Evolutionary conservation across 1,140 invertebrate genomes (phyloP), one percentile per base, ranked within the genome.

Genomic region (Gryllus bimaculatus): DNA sequence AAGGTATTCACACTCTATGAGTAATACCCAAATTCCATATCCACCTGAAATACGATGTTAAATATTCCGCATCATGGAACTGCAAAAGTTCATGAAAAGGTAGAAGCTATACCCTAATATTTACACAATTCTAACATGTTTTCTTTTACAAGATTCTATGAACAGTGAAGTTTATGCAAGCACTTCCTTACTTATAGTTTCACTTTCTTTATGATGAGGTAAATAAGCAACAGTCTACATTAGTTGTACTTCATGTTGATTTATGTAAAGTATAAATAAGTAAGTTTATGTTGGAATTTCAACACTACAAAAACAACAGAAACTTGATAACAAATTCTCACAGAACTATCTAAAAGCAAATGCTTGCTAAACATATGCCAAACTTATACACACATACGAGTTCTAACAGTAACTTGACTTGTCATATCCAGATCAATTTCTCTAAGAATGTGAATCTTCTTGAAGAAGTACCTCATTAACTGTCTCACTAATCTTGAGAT

Each of bases 201-300:
- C 54, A 66, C 54, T 66, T 66, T 66, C 10, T 10, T 66, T 13
- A 66, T 39, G 26, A 66, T 66, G 54, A 66, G 54, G 54, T 66
- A 66, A 66, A 66, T 66, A 10, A 66, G 54, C 54, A 66, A 66
- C 54, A 66, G 54, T 66, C 54, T 66, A 66, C 54, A 66, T 10
- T 66, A 66, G 10, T 66, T 66, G 54, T 66, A 66, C 54, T 66
- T 66, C 54, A 66, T 66, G 54, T 66, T 66, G 54, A 66, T 66
- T 39, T 39, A 39, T 66, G 54, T 66, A 66, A 18, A 66, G 26
- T 66, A 66, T 66, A 66, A 66, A 66, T 66, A 66, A 3, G 54
- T 13, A 66, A 13, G 54, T 66, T 66, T 13, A 66, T 18, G 18
- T 18, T 13, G 18, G 54, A 66, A 13, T 66, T 66, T 13, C 18